These are phyloP conservation scores for Harpagus bidentatus DNA, from an alignment of 2,113 vertebrate genomes.

Conservation along the genomic window DNA sequence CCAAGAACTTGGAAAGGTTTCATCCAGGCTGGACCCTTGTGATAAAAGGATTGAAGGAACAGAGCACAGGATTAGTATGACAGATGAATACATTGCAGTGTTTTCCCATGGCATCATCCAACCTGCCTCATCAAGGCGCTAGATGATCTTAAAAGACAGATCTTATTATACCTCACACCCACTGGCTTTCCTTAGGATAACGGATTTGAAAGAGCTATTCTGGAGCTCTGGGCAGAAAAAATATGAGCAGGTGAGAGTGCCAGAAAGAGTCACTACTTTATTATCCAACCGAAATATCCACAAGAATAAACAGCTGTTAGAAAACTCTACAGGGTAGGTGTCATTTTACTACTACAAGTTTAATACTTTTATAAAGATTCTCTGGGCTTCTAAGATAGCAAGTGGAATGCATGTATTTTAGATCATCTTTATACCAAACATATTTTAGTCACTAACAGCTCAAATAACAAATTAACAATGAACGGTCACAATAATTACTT, in stretches of 20 bases:
- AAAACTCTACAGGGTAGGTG: not conserved
- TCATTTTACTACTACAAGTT: not conserved
- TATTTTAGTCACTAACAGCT: not conserved
- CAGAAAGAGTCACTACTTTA: conserved; percentile 9
- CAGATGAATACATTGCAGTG: conserved; percentile 15
- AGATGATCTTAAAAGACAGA: conserved; percentile 24
- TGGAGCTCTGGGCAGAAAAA: conserved; percentile 3
- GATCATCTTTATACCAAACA: not conserved
- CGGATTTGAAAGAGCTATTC: conserved; percentile 39
- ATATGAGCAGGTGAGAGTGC: conserved; percentile 30
- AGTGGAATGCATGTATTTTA: not conserved
- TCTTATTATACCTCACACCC: conserved; percentile 18
- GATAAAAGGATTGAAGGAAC: conserved; percentile 55
- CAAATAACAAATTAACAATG: conserved; percentile 6
- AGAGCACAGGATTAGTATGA: conserved; percentile 38
- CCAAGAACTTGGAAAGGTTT: conserved; percentile 51
- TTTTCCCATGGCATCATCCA: conserved; percentile 41
- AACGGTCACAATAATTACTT: not conserved
- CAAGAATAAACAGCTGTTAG: conserved; percentile 23
- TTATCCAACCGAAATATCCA: conserved; percentile 17
- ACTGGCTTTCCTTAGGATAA: conserved; percentile 26
- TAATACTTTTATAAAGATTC: not conserved
- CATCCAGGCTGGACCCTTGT: conserved; percentile 40
- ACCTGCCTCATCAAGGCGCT: conserved; percentile 34
- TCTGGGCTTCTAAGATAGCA: not conserved